Evolutionary conservation across 2,797 vertebrate genomes (phyloP), one percentile per base, ranked within the genome.

Genomic region (Holocentrus rufus): DNA sequence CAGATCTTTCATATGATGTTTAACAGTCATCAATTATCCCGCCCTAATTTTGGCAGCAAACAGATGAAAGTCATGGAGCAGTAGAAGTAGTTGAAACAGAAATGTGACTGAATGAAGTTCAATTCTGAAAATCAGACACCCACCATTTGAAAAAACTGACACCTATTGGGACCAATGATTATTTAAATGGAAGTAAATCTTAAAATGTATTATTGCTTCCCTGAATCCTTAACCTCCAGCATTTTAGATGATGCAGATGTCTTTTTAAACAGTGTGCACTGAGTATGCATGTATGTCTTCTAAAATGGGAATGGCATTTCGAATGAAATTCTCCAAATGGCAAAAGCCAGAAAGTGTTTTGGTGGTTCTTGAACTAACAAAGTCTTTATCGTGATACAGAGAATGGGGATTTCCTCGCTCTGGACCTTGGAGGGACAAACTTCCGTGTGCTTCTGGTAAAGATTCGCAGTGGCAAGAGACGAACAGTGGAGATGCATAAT

Each of bases 401-500:
- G 88, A 94, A 98, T 0, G 98, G 98, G 65, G 97, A 99, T 79
- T 99, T 99, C 82, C 90, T 99, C 62, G 98, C 98, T 58, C 90
- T 99, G 91, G 98, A 99, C 85, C 96, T 99, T 0, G 98, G 98
- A 66, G 98, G 97, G 67, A 99, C 97, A 22, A 99, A 99, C 91
- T 99, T 99, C 80, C 95, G 97, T 0, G 98, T 99, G 74, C 93
- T 99, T 31, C 92, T 99, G 89, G 97, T 99, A 39, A 99, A 99
- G 92, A 98, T 99, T 72, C 96, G 98, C 59, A 97, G 97, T 0
- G 98, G 98, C 67, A 99, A 99, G 85, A 95, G 91, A 81, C 94
- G 97, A 72, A 95, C 95, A 0, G 97, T 98, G 75, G 98, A 99
- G 88, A 99, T 99, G 97, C 98, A 99, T 85, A 99, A 99, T 91